Evolutionary conservation across 2,113 vertebrate species (phyloP).

Genomic region (Macaca fascicularis): T2T-MFA8v1.1 NC_088384.1:6001001-6001500

Average conservation of each 20-base stretch:
- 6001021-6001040: too few species aligned
- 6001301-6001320: not conserved
- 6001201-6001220: not conserved
- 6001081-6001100: accelerated
- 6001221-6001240: not conserved
- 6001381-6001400: not conserved
- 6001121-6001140: not conserved
- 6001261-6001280: not conserved
- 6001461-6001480: accelerated
- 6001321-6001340: not conserved
- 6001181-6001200: too few species aligned
- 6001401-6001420: not conserved
- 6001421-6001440: too few species aligned
- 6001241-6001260: not conserved
- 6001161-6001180: not conserved
- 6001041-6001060: accelerated
- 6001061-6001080: not conserved
- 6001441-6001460: not conserved
- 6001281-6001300: not conserved
- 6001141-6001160: not conserved
- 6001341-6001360: not conserved
- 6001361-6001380: accelerated
- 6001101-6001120: not conserved
- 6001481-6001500: not conserved
- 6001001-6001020: accelerated